Percentiles rank a stretch among this genome's conserved stretches.
These are phyloP conservation scores for Drosophila recens DNA, from an alignment of 2,888 invertebrate species.

Conservation along the genomic window DNA sequence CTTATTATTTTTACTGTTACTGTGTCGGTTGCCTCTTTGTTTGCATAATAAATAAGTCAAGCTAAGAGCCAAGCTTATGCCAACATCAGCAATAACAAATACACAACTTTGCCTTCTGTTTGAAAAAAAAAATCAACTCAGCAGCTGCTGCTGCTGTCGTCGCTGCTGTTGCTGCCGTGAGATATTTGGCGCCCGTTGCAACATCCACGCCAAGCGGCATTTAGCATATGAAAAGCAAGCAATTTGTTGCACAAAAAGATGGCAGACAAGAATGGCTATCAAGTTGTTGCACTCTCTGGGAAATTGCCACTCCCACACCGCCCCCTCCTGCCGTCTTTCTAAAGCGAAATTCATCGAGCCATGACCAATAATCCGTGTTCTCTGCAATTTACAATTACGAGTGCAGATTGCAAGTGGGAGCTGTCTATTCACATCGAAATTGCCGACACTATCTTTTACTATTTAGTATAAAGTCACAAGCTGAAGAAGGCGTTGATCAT, in stretches of 20 bases:
- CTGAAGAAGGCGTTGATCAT: constrained; percentile 40
- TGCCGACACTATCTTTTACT: constrained; percentile 25
- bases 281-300: constrained; percentile 36
- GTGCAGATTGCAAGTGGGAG: constrained; percentile 45
- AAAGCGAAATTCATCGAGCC: constrained; percentile 25
- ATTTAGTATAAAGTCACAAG: constrained; percentile 14
- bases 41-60: constrained; percentile 56
- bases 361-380: constrained; percentile 43
- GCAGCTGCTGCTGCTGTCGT: constrained; percentile 2
- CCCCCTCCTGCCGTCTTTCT: not conserved
- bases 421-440: constrained; percentile 38
- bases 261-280: constrained; percentile 9
- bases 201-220: constrained; percentile 33
- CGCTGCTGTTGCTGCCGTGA: constrained; percentile 28
- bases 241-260: constrained; percentile 33
- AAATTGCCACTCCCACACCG: constrained; percentile 14
- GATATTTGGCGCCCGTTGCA: constrained; percentile 42
- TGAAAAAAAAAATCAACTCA: not conserved
- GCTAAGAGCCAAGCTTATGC: constrained; percentile 51
- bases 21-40: constrained; percentile 36
- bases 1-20: constrained; percentile 29
- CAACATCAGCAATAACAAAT: constrained; percentile 42
- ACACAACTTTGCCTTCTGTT: constrained; percentile 2
- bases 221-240: constrained; percentile 33
- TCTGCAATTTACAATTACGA: constrained; percentile 56